These are phyloP conservation scores for Sialia sialis DNA, from an alignment of 2,113 vertebrate genomes.

Conservation along the genomic window DNA sequence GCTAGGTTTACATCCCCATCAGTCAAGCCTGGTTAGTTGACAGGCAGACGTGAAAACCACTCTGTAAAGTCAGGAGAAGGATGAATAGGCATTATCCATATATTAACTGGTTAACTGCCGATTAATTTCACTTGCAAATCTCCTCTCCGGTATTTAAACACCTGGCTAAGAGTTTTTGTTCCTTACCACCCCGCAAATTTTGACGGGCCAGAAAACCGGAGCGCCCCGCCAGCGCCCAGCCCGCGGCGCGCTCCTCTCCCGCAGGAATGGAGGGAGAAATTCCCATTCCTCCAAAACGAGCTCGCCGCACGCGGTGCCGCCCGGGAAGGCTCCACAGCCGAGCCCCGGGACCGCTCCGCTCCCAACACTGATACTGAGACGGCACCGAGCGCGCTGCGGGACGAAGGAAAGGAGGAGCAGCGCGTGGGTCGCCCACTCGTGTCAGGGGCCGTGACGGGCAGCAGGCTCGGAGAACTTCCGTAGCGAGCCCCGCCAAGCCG, in stretches of 20 bases:
- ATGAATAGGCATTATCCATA: slow-evolving; percentile 40
- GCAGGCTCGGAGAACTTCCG: neutral
- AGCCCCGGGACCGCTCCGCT: neutral
- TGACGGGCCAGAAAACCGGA: neutral
- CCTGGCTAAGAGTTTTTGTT: neutral
- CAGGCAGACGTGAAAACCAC: neutral
- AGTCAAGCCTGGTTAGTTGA: neutral
- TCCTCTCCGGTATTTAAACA: slow-evolving; percentile 2
- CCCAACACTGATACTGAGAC: neutral
- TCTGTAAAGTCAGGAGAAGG: slow-evolving; percentile 29
- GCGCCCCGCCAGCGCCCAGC: neutral
- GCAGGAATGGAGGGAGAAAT: neutral
- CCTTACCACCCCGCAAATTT: neutral
- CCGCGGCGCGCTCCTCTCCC: neutral
- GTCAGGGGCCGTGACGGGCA: neutral
- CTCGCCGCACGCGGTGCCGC: neutral
- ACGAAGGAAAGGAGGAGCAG: neutral
- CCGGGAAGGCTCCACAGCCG: neutral
- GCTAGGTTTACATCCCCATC: neutral
- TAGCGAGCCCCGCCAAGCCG: neutral
- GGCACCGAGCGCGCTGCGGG: neutral
- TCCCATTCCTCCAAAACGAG: neutral
- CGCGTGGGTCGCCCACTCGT: neutral
- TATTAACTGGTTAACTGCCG: slow-evolving; percentile 53
- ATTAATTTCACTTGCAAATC: slow-evolving; percentile 25